These are phyloP conservation scores for Henicopernis longicauda DNA, from an alignment of 2,113 vertebrate species.

Conservation along the genomic window DNA sequence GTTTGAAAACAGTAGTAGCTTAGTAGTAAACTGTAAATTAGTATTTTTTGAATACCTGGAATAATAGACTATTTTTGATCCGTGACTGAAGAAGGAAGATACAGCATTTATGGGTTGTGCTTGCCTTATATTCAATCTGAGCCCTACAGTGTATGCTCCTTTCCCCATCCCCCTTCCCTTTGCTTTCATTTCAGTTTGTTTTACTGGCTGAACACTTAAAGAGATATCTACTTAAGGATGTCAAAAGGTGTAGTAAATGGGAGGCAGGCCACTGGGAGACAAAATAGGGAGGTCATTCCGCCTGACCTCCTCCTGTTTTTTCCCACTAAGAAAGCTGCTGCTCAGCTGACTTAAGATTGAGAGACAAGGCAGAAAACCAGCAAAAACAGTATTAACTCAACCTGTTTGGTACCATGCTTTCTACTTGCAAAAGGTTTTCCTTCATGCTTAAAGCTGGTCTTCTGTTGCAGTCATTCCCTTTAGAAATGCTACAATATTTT, in stretches of 20 bases:
- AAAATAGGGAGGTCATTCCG: constrained; percentile 72
- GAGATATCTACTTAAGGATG: constrained; percentile 81
- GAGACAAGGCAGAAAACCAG: constrained; percentile 49
- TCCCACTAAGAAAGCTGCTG: constrained; percentile 72
- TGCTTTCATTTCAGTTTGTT: constrained; percentile 67
- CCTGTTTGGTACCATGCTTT: not conserved
- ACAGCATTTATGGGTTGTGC: accelerated
- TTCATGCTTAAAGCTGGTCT: constrained; percentile 1
- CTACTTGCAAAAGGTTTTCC: not conserved
- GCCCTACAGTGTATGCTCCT: not conserved
- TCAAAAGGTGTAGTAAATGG: constrained; percentile 80
- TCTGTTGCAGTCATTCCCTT: not conserved
- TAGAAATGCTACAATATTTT: not conserved
- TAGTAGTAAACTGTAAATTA: not conserved
- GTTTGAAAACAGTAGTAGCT: not conserved
- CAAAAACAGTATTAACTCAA: not conserved
- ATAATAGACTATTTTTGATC: not conserved
- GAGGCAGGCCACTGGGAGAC: constrained; percentile 54
- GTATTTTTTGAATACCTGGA: not conserved
- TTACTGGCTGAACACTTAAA: constrained; percentile 75
- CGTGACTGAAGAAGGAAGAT: not conserved
- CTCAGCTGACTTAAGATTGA: constrained; percentile 76
- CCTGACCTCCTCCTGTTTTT: constrained; percentile 80
- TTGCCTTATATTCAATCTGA: not conserved
- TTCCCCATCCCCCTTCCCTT: not conserved